Base-by-base conservation (phyloP, 2,888 invertebrate species). In the Lordiphosa andalusiaca region DNA sequence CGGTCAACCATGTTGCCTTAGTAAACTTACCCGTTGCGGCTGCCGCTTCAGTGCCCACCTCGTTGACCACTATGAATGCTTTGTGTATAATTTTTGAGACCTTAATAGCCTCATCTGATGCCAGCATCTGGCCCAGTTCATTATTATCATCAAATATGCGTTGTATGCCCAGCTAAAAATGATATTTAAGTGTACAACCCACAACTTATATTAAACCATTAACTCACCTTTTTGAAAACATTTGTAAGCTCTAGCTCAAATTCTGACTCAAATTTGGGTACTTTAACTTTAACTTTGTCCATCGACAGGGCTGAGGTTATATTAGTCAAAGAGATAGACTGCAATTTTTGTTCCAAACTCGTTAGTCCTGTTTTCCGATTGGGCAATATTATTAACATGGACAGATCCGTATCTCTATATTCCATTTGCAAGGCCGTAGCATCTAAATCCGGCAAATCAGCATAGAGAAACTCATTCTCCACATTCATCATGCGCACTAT, bases 41-140 rank as follows among this genome's bases (percentile, higher is more conserved):
- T 21, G 95, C 95, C 0, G 96, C 96, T 86, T 96, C 96, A 1
- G 94, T 94, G 0, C 96, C 96, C 86, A 95, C 93, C 85, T 96
- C 96, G 85, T 95, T 94, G 0, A 96, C 95, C 85, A 95, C 94
- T 69, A 96, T 94, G 84, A 94, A 95, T 0, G 95, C 94, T 86
- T 96, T 96, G 84, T 96, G 96, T 2, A 95, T 86, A 0, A 93
- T 94, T 78, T 93, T 92, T 36, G 93, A 93, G 0, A 96, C 93
- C 44, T 82, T 88, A 6, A 0, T 73, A 69, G 62, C 90, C 89
- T 0, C 38, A 0, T 1, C 63, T 71, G 36, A 30, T 4, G 91
- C 89, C 36, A 93, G 84, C 30, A 96, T 89, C 3, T 92, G 92
- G 1, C 90, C 90, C 68, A 96, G 91, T 61, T 95, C 91, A 0